Percentiles rank a stretch among this genome's conserved stretches.
phyloP scores from a whole-genome alignment of 1,140 invertebrate species.

The Oedothorax gibbosus region DNA sequence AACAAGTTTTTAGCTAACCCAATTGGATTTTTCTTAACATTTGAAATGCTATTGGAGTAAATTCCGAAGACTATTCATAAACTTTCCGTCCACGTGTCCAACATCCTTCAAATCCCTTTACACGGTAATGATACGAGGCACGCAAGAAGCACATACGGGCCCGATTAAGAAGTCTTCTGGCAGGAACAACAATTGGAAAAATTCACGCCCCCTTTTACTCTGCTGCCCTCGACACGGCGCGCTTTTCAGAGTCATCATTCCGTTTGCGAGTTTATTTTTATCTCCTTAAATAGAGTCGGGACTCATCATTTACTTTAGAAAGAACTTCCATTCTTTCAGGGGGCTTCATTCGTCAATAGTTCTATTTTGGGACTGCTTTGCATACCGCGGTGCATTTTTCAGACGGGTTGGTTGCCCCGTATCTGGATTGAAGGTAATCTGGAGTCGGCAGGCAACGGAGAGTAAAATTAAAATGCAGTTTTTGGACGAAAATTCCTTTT shows the following conservation, averaged over 20 bases:
- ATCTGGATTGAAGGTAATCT: too few species aligned
- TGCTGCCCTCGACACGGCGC: slow-evolving; percentile 8
- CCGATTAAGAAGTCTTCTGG: slow-evolving; percentile 42
- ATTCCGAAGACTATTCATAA: background rate
- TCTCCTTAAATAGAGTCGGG: slow-evolving; percentile 15
- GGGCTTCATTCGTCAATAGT: background rate
- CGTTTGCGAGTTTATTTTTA: slow-evolving; percentile 44
- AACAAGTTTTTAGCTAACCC: too few species aligned
- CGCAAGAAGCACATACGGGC: slow-evolving; percentile 45
- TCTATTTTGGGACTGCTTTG: too few species aligned
- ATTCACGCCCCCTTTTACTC: slow-evolving; percentile 45
- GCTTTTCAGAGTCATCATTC: slow-evolving; percentile 22
- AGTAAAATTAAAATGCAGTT: too few species aligned
- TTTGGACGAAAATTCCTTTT: too few species aligned
- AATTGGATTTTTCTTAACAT: too few species aligned
- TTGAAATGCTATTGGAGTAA: too few species aligned
- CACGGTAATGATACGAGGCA: slow-evolving; percentile 45
- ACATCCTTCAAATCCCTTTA: slow-evolving; percentile 30
- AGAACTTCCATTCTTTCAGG: slow-evolving; percentile 16
- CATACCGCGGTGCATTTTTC: too few species aligned
- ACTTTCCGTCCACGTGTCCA: slow-evolving; percentile 18
- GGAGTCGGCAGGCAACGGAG: too few species aligned
- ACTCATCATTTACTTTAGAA: slow-evolving; percentile 31
- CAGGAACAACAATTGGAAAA: slow-evolving; percentile 56
- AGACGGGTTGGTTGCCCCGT: too few species aligned